Percentiles rank a stretch among this genome's conserved stretches.
These are phyloP conservation scores for Lasioglossum baleicum DNA, from an alignment of 1,140 invertebrate genomes.

Conservation along the genomic window DNA sequence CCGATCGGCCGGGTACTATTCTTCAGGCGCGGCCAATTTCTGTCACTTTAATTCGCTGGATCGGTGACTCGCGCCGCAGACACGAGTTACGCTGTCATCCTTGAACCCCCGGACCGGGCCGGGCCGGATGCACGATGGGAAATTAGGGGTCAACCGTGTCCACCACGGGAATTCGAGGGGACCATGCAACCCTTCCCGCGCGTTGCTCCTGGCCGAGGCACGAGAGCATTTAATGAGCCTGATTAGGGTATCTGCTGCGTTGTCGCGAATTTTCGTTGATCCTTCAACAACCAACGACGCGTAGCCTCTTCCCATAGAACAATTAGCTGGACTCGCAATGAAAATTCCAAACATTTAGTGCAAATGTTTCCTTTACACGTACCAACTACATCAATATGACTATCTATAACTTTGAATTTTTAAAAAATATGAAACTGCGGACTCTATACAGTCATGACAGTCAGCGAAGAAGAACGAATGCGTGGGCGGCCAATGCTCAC, in stretches of 20 bases:
- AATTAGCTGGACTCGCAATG: no score
- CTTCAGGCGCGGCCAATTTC: constrained; percentile 76
- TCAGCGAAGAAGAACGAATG: no score
- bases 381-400: no score
- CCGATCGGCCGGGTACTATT: constrained; percentile 50
- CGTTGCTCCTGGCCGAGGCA: not conserved
- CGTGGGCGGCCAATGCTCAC: not conserved
- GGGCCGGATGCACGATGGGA: not conserved
- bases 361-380: no score
- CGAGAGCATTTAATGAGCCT: not conserved
- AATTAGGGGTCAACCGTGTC: not conserved
- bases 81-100: not conserved
- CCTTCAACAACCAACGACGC: no score
- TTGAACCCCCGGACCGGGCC: not conserved
- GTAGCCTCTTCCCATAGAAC: no score
- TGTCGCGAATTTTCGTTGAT: no score
- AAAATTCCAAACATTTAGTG: no score
- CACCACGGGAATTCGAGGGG: not conserved
- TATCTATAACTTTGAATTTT: no score
- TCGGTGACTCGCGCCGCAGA: constrained; percentile 37
- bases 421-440: no score
- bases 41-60: constrained; percentile 70
- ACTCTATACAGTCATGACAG: no score
- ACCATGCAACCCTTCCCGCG: not conserved
- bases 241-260: no score